Conservation (phyloP, 64 coral and sea anemone genomes). For the Actinia tenebrosa region DNA sequence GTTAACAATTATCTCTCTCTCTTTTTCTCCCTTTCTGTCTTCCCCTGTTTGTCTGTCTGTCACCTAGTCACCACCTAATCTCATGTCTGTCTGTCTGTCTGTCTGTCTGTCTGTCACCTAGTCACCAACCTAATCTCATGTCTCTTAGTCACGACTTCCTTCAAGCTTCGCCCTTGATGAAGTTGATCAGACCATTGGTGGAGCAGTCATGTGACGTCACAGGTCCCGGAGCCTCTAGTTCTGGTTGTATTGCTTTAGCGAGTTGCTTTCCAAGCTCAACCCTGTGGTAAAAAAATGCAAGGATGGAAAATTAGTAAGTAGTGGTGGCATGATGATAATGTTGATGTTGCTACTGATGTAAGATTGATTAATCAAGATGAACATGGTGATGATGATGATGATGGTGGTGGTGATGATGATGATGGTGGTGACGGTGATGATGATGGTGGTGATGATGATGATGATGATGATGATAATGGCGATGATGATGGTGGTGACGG, state of each 20-base stretch:
- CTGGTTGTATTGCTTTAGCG: conserved; percentile 95
- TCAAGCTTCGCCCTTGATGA: conserved; percentile 53
- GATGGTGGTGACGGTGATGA: too few relatives aligned
- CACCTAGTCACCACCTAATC: background rate
- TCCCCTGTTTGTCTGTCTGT: too few relatives aligned
- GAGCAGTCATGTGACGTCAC: conserved; percentile 94
- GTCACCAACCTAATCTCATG: background rate
- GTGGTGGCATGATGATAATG: background rate
- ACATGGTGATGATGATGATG: too few relatives aligned
- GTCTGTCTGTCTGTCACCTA: background rate
- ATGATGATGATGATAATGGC: background rate
- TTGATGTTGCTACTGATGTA: too few relatives aligned
- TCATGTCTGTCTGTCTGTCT: too few relatives aligned
- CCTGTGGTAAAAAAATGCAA: conserved; percentile 13
- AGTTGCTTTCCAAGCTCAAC: conserved; percentile 94
- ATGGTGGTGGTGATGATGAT: too few relatives aligned
- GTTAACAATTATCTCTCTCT: too few relatives aligned
- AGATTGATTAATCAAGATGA: too few relatives aligned
- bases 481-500: background rate
- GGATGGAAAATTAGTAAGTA: too few relatives aligned
- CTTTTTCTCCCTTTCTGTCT: too few relatives aligned
- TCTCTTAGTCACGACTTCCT: background rate
- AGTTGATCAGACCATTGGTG: conserved; percentile 95
- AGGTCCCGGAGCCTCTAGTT: conserved; percentile 36
- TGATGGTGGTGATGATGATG: too few relatives aligned